Conservation (phyloP, 1,140 invertebrate species). For the Drosophila sp. region DNA sequence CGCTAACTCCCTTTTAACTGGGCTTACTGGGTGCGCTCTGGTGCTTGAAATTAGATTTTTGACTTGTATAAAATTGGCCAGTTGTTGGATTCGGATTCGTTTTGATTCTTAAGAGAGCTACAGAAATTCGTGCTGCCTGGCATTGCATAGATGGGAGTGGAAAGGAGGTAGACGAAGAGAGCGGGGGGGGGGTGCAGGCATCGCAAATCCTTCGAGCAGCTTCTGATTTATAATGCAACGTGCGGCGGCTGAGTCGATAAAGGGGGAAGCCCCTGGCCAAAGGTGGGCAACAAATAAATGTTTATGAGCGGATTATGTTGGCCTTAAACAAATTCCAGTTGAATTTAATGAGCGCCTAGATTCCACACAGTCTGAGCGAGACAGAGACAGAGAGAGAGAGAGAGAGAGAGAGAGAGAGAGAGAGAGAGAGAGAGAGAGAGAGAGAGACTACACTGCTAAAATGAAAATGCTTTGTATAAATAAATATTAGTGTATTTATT, state of each 20-base stretch:
- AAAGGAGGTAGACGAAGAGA: background rate
- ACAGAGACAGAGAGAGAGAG: background rate
- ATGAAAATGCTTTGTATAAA: no score
- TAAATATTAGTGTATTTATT: no score
- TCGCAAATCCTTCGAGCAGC: conserved; percentile 26
- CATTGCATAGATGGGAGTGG: no score
- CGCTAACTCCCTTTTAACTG: background rate
- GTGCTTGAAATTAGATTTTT: conserved; percentile 70
- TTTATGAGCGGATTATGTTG: conserved; percentile 66
- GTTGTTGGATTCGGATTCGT: conserved; percentile 20
- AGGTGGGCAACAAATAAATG: conserved; percentile 40
- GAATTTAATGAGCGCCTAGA: conserved; percentile 59
- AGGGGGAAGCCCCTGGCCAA: conserved; percentile 15
- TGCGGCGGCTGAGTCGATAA: background rate
- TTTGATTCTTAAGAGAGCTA: conserved; percentile 38
- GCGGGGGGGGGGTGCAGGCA: background rate
- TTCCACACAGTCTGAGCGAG: conserved; percentile 8
- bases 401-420: background rate
- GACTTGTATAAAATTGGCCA: conserved; percentile 30
- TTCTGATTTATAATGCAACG: conserved; percentile 48
- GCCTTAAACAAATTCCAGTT: conserved; percentile 55
- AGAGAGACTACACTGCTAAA: no score
- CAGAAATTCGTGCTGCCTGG: conserved; percentile 8
- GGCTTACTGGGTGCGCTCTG: conserved; percentile 43
- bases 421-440: no score